phyloP scores from a whole-genome alignment of 2,888 invertebrate genomes.

The Busseola fusca region DNA sequence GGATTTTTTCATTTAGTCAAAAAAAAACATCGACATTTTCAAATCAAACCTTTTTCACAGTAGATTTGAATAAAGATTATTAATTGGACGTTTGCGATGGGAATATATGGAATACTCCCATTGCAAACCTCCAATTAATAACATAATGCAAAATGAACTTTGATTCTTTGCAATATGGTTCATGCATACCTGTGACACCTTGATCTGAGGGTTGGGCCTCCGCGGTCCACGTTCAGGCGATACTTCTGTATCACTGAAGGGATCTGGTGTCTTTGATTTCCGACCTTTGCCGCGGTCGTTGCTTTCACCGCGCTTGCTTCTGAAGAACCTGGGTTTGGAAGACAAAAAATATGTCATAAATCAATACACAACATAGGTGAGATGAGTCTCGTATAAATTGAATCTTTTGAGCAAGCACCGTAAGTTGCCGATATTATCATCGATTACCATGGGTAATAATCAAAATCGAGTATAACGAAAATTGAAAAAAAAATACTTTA shows the following conservation, averaged over 20 bases:
- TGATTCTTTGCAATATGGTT: background rate
- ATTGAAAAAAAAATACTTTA: too few species aligned
- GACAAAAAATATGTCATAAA: background rate
- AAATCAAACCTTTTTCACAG: constrained; percentile 2
- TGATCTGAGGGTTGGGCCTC: constrained; percentile 85
- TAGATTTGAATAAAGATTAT: background rate
- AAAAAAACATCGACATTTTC: background rate
- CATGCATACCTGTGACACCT: constrained; percentile 85
- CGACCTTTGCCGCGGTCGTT: constrained; percentile 90
- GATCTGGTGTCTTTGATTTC: constrained; percentile 93
- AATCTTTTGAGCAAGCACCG: background rate
- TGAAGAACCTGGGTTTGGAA: constrained; percentile 91
- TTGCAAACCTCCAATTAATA: background rate
- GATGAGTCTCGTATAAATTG: background rate
- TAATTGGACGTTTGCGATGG: too few species aligned
- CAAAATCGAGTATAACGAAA: too few species aligned
- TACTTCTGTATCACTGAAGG: constrained; percentile 85
- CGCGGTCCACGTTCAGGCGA: constrained; percentile 80
- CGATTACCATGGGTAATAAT: too few species aligned
- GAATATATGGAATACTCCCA: too few species aligned
- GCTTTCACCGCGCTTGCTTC: constrained; percentile 93
- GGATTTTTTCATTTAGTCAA: background rate
- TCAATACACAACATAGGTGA: too few species aligned
- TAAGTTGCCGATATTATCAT: background rate
- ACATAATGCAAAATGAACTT: constrained; percentile 38